Base-by-base conservation (phyloP, 2,797 vertebrate species). In the Dipus sagitta region DNA sequence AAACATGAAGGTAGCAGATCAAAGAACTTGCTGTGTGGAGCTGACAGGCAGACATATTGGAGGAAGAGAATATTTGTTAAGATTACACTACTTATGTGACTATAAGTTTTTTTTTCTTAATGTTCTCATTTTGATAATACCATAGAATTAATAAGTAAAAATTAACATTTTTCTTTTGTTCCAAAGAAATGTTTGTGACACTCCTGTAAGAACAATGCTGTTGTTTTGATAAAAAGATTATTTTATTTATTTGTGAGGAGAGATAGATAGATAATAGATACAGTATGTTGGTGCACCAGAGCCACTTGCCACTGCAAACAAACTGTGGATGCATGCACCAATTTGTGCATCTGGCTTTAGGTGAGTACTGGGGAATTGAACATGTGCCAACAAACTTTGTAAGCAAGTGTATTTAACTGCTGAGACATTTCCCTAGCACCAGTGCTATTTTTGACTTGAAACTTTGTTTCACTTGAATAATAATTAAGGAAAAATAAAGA, bases 111-210 rank as follows among this genome's bases (percentile, higher is more conserved):
- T 86, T 79, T 95, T 47, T 28, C 23, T 88, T 47, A 26, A 28
- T 15, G 23, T 78, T 94, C 23, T 76, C 71, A 83, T 54, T 65
- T 80, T 93, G 68, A 34, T 58, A 84, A 32, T 24, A 80, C 91
- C 30, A 86, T 17, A 47, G 32, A 91, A 84, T 77, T 28, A 86
- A 6, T 12, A 78, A 74, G 47, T 68, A 71, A 54, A 82, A 83
- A 47, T 11, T 47, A 47, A 47, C 47, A 47, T 47, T 47, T 47
- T 47, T 47, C 38, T 88, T 91, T 88, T 84, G 42, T 38, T 75
- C 6, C 52, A 26, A 89, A 65, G 24, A 90, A 87, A 67, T 89
- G 7, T 84, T 76, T 60, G 0, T 76, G 71, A 28, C 11, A n/a
- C 6, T 38, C 4, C 26, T 86, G 3, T 62, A 67, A 79, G 17